Evolutionary conservation across 2,888 invertebrate species (phyloP).

Genomic region (Sturmia bella): DNA sequence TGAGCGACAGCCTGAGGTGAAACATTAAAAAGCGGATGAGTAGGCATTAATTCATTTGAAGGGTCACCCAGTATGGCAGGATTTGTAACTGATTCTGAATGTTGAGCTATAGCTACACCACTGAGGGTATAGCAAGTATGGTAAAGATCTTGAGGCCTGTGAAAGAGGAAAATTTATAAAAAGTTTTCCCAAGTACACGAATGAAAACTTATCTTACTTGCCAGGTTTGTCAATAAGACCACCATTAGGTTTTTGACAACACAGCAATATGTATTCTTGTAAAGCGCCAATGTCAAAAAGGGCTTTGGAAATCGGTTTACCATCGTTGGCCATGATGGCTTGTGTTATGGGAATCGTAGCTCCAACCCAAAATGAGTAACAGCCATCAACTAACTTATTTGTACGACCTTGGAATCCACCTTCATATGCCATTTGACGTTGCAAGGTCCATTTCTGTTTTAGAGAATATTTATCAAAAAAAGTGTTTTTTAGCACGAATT

Average conservation of each 20-base stretch:
- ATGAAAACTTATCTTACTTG: conserved; percentile 86
- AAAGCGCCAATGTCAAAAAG: conserved; percentile 93
- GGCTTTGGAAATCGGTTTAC: conserved; percentile 75
- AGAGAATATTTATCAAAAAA: neutral
- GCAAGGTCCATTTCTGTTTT: conserved; percentile 90
- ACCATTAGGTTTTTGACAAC: conserved; percentile 93
- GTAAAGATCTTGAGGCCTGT: conserved; percentile 93
- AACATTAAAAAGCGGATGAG: conserved; percentile 93
- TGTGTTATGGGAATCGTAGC: conserved; percentile 94
- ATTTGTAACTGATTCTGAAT: conserved; percentile 82
- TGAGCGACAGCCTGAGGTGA: conserved; percentile 85
- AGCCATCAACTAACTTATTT: conserved; percentile 98
- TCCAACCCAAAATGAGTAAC: conserved; percentile 99
- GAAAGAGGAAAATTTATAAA: conserved; percentile 77
- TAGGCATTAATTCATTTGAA: conserved; percentile 87
- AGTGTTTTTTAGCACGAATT: no score
- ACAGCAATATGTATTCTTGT: conserved; percentile 96
- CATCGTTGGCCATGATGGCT: conserved; percentile 85
- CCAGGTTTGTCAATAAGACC: conserved; percentile 98
- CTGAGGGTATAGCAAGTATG: conserved; percentile 98
- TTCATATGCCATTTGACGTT: conserved; percentile 95
- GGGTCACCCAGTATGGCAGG: conserved; percentile 86
- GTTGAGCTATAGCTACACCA: conserved; percentile 96
- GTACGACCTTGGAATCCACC: conserved; percentile 99
- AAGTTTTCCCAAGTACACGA: neutral